phyloP scores from a whole-genome alignment of 2,888 invertebrate genomes.

The Galeopsomyia nigrocyanea region DNA sequence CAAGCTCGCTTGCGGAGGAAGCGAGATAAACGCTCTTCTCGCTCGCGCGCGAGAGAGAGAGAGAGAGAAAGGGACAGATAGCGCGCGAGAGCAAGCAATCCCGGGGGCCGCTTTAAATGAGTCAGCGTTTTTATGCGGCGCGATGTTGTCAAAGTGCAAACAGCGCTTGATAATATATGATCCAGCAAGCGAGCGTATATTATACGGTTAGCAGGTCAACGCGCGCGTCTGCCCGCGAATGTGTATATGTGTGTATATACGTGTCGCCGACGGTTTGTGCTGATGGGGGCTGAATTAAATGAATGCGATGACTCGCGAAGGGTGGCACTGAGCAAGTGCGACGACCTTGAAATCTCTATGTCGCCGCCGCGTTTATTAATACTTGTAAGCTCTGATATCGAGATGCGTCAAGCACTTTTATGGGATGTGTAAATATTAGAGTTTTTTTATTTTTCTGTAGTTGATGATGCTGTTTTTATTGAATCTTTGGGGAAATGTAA shows the following conservation, averaged over 20 bases:
- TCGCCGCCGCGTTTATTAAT: not conserved
- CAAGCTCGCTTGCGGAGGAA: constrained; percentile 58
- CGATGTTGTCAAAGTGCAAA: constrained; percentile 70
- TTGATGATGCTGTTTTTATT: too few relatives aligned
- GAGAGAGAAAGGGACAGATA: constrained; percentile 51
- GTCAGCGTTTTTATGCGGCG: constrained; percentile 69
- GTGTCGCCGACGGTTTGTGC: constrained; percentile 3
- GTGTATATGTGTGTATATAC: not conserved
- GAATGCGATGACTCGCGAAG: constrained; percentile 44
- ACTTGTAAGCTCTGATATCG: too few relatives aligned
- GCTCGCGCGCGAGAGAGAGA: constrained; percentile 52
- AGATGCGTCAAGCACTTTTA: too few relatives aligned
- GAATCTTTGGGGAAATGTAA: too few relatives aligned
- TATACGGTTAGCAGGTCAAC: not conserved
- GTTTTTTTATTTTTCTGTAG: too few relatives aligned
- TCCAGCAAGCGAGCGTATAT: constrained; percentile 52
- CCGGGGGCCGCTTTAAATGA: constrained; percentile 69
- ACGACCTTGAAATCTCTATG: constrained; percentile 39
- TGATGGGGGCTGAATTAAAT: constrained; percentile 27
- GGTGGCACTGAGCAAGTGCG: constrained; percentile 1
- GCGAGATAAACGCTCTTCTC: constrained; percentile 53
- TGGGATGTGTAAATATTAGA: too few relatives aligned
- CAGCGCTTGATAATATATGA: constrained; percentile 69
- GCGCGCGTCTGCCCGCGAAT: too few relatives aligned
- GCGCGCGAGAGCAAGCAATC: constrained; percentile 59